Conservation (phyloP, 1,140 invertebrate genomes). For the Phocides pigmalion region DNA sequence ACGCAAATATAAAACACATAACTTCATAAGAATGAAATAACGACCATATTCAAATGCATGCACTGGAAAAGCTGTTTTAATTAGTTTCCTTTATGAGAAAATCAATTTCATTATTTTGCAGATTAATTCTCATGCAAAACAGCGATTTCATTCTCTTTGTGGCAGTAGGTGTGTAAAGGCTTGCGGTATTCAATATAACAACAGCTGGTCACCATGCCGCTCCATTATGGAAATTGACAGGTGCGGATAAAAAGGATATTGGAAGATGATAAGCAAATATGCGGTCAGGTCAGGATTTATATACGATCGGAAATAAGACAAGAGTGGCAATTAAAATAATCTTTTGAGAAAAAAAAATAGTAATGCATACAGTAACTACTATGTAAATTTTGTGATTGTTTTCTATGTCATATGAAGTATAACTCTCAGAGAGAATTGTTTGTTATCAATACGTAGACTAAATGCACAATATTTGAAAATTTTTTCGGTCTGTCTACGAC, state of each 20-base stretch:
- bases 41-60: no score
- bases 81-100: conserved; percentile 13
- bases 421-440: no score
- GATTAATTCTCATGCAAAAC: conserved; percentile 11
- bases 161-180: conserved; percentile 12
- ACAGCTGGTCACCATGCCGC: conserved; percentile 58
- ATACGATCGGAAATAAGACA: neutral
- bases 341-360: no score
- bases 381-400: no score
- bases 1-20: no score
- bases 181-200: conserved; percentile 44
- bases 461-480: no score
- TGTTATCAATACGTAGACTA: no score
- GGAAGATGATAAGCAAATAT: conserved; percentile 30
- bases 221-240: conserved; percentile 75
- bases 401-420: no score
- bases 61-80: neutral
- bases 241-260: conserved; percentile 39
- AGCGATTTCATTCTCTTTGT: conserved; percentile 23
- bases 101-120: conserved; percentile 20
- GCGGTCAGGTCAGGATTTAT: conserved; percentile 27
- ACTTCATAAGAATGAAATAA: no score
- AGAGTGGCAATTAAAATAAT: neutral
- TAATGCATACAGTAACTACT: no score
- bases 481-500: no score